Percentiles rank a stretch among this genome's conserved stretches.
Conservation (phyloP, 2,888 invertebrate species). For the Chrysolina haemoptera region DNA sequence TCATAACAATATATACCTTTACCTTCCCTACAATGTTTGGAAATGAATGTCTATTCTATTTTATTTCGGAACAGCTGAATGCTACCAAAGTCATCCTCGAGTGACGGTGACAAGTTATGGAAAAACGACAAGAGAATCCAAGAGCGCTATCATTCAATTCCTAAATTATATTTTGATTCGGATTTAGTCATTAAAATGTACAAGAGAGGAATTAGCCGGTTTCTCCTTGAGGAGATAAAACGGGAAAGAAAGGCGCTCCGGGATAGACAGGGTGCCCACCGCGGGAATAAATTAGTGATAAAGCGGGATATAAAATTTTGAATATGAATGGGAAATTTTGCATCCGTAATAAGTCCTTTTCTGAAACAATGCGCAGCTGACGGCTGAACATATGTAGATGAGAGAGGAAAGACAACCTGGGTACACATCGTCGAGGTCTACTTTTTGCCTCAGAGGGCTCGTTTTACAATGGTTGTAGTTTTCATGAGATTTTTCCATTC, state of each 20-base stretch:
- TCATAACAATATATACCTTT: too few species aligned
- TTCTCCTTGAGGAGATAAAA: conserved; percentile 59
- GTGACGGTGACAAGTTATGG: background rate
- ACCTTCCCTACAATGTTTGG: too few species aligned
- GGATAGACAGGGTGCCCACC: conserved; percentile 65
- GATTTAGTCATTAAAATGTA: conserved; percentile 64
- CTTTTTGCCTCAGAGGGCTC: conserved; percentile 10
- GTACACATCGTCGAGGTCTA: conserved; percentile 22
- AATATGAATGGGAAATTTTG: conserved; percentile 92
- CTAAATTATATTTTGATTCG: conserved; percentile 63
- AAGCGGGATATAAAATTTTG: conserved; percentile 90
- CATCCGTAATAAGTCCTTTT: conserved; percentile 86
- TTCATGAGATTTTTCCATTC: conserved; percentile 26
- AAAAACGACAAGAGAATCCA: background rate
- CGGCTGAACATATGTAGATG: conserved; percentile 75
- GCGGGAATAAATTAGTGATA: conserved; percentile 84
- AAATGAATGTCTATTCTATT: too few species aligned
- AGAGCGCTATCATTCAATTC: conserved; percentile 44
- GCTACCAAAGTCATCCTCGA: background rate
- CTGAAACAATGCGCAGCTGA: conserved; percentile 63
- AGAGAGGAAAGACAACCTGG: conserved; percentile 54
- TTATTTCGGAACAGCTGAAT: background rate
- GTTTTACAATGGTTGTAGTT: conserved; percentile 15
- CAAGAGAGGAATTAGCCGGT: conserved; percentile 61
- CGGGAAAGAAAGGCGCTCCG: conserved; percentile 56